Evolutionary conservation across 2,113 vertebrate species (phyloP).

Genomic region (Nipponia nippon): DNA sequence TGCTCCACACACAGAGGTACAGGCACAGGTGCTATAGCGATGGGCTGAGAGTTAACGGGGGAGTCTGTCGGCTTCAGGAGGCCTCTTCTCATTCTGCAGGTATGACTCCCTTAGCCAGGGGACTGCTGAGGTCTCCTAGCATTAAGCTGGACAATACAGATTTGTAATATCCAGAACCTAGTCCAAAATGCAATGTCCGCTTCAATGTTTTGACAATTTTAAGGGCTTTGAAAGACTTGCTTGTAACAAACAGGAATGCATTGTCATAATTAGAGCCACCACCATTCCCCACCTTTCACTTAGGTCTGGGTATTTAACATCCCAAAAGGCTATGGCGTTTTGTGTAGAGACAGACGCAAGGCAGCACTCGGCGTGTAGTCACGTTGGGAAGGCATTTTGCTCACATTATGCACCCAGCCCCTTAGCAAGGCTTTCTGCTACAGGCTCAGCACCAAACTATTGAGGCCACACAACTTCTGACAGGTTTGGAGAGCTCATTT

Average conservation of each 20-base stretch:
- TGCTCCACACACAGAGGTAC: neutral
- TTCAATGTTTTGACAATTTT: neutral
- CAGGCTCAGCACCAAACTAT: neutral
- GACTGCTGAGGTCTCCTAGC: neutral
- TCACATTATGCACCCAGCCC: neutral
- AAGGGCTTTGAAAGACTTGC: neutral
- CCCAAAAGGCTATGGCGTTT: neutral
- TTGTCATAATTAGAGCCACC: neutral
- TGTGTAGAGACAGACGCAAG: neutral
- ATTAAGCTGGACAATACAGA: neutral
- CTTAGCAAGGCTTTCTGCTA: neutral
- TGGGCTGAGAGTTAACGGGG: neutral
- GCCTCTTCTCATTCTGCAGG: neutral
- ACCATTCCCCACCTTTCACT: neutral
- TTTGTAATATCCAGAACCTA: neutral
- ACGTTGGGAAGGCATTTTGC: neutral
- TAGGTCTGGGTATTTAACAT: neutral
- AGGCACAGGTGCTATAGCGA: neutral
- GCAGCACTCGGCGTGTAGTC: rapidly evolving
- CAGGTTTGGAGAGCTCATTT: neutral
- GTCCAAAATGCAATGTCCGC: neutral
- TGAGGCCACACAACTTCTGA: neutral
- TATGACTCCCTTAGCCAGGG: neutral
- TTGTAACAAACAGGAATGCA: neutral
- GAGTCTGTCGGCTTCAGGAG: neutral